Percentiles rank a stretch among this genome's conserved stretches.
These are phyloP conservation scores for Hycleus phaleratus DNA, from an alignment of 1,140 invertebrate species.

Conservation along the genomic window DNA sequence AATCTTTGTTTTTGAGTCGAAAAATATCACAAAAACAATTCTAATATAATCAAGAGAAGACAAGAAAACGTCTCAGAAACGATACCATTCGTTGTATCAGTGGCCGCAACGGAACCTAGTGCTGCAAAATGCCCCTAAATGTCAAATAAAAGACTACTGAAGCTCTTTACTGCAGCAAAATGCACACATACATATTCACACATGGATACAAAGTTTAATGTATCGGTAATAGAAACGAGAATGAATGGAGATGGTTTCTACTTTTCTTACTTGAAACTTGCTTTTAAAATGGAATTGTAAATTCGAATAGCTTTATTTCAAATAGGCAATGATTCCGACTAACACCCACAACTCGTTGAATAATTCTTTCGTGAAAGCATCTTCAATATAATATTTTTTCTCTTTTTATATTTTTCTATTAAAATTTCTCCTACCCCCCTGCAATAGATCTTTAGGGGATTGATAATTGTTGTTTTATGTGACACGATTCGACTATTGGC, in stretches of 20 bases:
- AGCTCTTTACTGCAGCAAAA: conserved; percentile 22
- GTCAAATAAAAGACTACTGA: conserved; percentile 33
- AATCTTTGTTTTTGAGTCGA: too few species aligned
- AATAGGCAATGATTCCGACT: neutral
- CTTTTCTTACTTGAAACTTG: conserved; percentile 4
- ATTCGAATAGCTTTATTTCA: neutral
- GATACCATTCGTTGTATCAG: conserved; percentile 28
- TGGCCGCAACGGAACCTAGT: conserved; percentile 16
- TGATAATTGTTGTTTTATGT: too few species aligned
- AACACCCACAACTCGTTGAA: neutral
- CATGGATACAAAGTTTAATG: too few species aligned
- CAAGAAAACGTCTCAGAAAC: conserved; percentile 23
- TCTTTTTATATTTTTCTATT: neutral
- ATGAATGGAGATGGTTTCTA: conserved; percentile 27
- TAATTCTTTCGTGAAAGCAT: neutral
- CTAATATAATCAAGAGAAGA: neutral
- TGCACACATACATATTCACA: neutral
- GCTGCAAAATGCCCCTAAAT: conserved; percentile 32
- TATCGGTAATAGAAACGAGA: conserved; percentile 30
- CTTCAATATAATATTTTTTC: conserved; percentile 9
- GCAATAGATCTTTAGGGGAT: conserved; percentile 6
- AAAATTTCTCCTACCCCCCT: neutral
- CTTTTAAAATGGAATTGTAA: neutral
- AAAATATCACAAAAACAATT: too few species aligned
- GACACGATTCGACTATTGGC: too few species aligned